Evolutionary conservation across 53 echinoderm and acorn worm genomes (phyloP).

Genomic region (Henricia sp.): DNA sequence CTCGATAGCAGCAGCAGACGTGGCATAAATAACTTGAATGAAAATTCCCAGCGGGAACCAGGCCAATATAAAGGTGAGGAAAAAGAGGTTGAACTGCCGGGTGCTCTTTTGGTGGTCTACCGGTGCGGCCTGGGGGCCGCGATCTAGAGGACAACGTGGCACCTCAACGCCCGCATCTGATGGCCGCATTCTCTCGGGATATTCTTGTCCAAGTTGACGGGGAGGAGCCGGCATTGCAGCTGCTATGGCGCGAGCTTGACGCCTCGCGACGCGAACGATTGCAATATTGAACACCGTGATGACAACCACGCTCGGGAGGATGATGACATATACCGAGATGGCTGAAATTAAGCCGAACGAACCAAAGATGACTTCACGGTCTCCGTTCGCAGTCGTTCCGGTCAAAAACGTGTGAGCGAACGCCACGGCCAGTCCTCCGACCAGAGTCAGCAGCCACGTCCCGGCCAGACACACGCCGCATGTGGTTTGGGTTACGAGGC

Average conservation of each 20-base stretch:
- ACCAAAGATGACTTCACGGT: background rate
- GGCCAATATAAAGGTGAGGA: background rate
- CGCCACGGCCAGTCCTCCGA: background rate
- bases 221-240: background rate
- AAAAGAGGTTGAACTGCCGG: constrained; percentile 17
- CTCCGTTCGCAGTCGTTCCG: background rate
- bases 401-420: background rate
- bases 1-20: background rate
- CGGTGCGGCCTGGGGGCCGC: too few relatives aligned
- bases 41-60: background rate
- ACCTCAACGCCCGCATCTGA: background rate
- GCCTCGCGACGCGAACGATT: constrained; percentile 20
- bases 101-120: constrained; percentile 3
- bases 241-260: constrained; percentile 15
- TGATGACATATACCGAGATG: background rate
- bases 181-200: background rate
- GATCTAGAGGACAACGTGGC: background rate
- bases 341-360: background rate
- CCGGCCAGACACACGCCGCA: constrained; percentile 17
- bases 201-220: background rate
- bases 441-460: background rate
- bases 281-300: constrained; percentile 11
- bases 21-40: background rate
- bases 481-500: background rate
- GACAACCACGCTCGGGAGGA: background rate